Evolutionary conservation across 2,888 invertebrate species (phyloP), one percentile per base, ranked within the genome.

Genomic region (Acanthopleura granulata): DNA sequence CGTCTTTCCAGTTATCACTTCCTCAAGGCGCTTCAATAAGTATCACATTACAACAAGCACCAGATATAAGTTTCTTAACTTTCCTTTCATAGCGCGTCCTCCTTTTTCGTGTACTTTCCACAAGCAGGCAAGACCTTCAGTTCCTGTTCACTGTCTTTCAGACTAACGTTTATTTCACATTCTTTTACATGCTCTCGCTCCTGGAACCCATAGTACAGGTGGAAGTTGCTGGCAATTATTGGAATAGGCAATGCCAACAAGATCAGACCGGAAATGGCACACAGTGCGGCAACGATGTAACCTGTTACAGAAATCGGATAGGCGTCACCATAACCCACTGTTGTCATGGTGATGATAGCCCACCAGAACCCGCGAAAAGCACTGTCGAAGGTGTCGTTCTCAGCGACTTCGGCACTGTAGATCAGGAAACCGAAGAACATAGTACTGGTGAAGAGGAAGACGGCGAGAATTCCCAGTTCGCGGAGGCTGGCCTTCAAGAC

Each of bases 321-420:
- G 49, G 80, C 79, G 75, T 88, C 88, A 0, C 88, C 88, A 66
- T 88, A 88, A 15, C 88, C 88, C 11, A 89, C 83, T 82, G 66
- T 66, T 15, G 66, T 22, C 66, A 66, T 66, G 22, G 66, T 66
- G 22, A 66, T 27, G 6, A 66, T 25, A 6, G 66, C 66, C 86
- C 86, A 90, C 89, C 89, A 90, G 74, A 87, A 80, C 11, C 87
- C 87, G 18, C 83, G 78, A 0, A 88, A 88, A 69, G 89, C 89
- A 72, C 84, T 86, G 29, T 82, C 82, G 77, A 89, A 88, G 29
- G 80, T 70, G 69, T 84, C 82, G 3, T 30, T 22, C 0, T 51
- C 49, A 25, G 61, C 25, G 50, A 82, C 86, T 74, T 87, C 82
- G 75, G 85, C 75, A 71, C 78, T 80, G 75, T 82, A 84, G 14